Evolutionary conservation across 2,888 invertebrate genomes (phyloP), one percentile per base, ranked within the genome.

Genomic region (Coelopa pilipes): DNA sequence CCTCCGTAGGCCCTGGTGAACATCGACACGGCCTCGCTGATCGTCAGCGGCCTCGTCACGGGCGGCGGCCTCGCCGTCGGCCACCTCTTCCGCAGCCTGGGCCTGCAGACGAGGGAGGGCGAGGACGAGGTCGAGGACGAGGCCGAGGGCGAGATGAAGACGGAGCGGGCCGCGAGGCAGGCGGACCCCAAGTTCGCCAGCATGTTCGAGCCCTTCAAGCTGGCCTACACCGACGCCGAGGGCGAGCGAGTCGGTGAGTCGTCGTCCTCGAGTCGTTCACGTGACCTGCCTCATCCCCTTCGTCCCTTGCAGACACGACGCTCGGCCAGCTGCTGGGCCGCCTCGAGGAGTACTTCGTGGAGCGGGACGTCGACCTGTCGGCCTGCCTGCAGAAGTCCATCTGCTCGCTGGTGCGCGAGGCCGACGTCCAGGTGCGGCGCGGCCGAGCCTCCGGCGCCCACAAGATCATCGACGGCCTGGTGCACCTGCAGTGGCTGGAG

Each of bases 341-440:
- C 53, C 83, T 92, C 17, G 91, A 92, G 76, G 88, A 89, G 74
- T 85, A 88, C 0, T 84, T 92, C 47, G 85, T 89, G 0, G 88
- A 89, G 68, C 89, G 91, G 76, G 89, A 91, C 69, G 89, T 92
- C n/a, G 91, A 92, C 82, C 87, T 92, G 1, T 89, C 90, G 0
- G 88, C 89, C 0, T 92, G 92, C 79, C 85, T 91, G 82, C 91
- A 92, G 82, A 89, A 91, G 76, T 88, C 90, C 1, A 85, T 91
- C 46, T 92, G 92, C 77, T 85, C 88, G 73, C 82, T 88, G 17
- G 87, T 90, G 5, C 86, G 88, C 74, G 86, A 84, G 1, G 86
- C 89, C 0, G 82, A 85, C 0, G 81, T 79, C 0, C 87, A 65
- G 13, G 5, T 70, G 10, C 76, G 80, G 69, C 13, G 66, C 12